A percentile compares a stretch with the other conserved stretches of the same genome.
Conservation (phyloP, 2,797 vertebrate species). For the Dicrostonyx torquatus region DNA sequence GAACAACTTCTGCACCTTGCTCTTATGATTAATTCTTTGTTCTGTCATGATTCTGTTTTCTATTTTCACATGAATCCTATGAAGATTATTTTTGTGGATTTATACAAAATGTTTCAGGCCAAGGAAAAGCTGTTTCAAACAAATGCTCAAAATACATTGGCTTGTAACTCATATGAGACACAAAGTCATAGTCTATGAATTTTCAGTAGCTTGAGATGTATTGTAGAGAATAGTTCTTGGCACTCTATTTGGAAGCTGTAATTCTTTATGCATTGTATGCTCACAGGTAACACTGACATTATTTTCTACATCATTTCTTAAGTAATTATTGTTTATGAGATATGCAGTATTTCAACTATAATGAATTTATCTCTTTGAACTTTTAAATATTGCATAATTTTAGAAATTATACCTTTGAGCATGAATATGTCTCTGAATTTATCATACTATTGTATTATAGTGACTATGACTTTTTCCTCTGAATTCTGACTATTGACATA, state of each 20-base stretch:
- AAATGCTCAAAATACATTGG: constrained; percentile 24
- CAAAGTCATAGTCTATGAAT: neutral
- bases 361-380: neutral
- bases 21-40: constrained; percentile 43
- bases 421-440: neutral
- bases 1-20: neutral
- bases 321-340: constrained; percentile 46
- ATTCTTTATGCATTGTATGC: neutral
- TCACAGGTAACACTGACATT: neutral
- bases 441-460: neutral
- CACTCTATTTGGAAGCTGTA: neutral
- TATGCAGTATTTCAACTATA: constrained; percentile 2
- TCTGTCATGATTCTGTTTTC: constrained; percentile 33
- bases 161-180: constrained; percentile 17
- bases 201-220: constrained; percentile 27
- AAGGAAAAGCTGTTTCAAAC: neutral
- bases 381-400: constrained; percentile 33
- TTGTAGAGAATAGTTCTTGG: constrained; percentile 41
- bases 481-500: neutral
- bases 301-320: constrained; percentile 40
- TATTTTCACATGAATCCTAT: constrained; percentile 55
- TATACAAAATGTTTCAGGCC: constrained; percentile 59
- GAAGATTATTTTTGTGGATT: constrained; percentile 50
- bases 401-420: neutral
- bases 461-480: neutral